Percentiles rank a stretch among this genome's conserved stretches.
Conservation (phyloP, 2,113 vertebrate genomes). For the Heterotilapia buettikoferi region DNA sequence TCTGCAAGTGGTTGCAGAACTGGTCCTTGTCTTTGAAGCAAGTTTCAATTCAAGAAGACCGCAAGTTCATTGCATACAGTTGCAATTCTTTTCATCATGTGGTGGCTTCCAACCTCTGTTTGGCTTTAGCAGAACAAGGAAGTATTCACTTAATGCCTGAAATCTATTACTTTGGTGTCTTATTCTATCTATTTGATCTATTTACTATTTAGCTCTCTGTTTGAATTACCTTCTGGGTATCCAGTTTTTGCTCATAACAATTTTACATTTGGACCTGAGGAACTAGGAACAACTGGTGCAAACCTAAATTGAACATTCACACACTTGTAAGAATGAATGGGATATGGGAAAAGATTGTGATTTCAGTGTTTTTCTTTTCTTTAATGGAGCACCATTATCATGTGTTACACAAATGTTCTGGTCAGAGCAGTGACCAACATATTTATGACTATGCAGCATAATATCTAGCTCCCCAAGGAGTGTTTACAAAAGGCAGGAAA, state of each 20-base stretch:
- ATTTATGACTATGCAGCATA: conserved; percentile 41
- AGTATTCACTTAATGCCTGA: neutral
- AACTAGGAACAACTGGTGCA: neutral
- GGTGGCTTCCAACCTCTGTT: neutral
- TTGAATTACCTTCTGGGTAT: neutral
- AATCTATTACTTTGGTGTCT: neutral
- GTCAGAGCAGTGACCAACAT: conserved; percentile 29
- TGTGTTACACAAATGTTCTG: neutral
- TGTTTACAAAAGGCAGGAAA: conserved; percentile 61
- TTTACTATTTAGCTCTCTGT: neutral
- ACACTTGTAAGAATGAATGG: neutral
- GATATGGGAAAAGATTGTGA: neutral
- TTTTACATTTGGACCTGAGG: neutral
- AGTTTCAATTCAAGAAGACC: neutral
- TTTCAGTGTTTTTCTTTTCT: neutral
- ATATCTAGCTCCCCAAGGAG: conserved; percentile 31
- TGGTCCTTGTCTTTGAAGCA: neutral
- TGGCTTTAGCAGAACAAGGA: neutral
- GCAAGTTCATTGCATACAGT: neutral
- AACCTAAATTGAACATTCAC: neutral
- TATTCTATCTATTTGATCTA: neutral
- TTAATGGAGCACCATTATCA: neutral
- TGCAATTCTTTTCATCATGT: neutral
- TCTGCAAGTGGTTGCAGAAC: neutral
- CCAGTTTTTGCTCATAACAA: neutral